phyloP scores from a whole-genome alignment of 2,888 invertebrate genomes.

The Ophraella communa region DNA sequence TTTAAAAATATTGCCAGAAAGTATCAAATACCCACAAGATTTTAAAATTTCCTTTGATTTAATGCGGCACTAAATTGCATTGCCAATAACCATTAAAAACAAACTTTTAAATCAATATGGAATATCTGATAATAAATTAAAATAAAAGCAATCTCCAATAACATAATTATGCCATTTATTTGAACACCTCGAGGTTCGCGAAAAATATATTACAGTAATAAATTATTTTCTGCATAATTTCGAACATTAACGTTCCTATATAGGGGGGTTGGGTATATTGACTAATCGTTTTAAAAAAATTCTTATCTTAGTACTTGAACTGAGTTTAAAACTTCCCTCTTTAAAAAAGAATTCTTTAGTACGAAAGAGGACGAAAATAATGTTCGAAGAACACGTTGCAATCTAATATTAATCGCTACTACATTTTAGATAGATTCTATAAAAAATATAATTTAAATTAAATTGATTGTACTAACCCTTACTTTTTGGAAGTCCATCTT shows the following conservation, averaged over 20 bases:
- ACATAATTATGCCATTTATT: constrained; percentile 39
- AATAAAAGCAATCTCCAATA: constrained; percentile 31
- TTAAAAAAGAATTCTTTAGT: neutral
- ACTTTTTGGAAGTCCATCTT: too few species aligned
- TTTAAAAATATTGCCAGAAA: too few species aligned
- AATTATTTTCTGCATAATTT: constrained; percentile 40
- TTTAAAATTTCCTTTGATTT: too few species aligned
- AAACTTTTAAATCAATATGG: constrained; percentile 30
- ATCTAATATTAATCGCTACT: too few species aligned
- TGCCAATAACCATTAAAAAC: constrained; percentile 18
- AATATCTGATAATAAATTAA: constrained; percentile 28
- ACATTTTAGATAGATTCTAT: too few species aligned
- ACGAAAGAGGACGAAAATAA: neutral
- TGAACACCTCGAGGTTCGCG: constrained; percentile 32
- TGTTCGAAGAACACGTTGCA: too few species aligned
- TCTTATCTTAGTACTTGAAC: neutral
- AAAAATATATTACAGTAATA: constrained; percentile 42
- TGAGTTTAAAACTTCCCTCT: neutral
- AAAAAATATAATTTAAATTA: too few species aligned
- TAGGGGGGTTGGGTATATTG: neutral
- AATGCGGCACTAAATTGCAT: too few species aligned
- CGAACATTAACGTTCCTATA: constrained; percentile 28
- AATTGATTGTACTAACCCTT: too few species aligned
- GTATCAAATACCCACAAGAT: too few species aligned
- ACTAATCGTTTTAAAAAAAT: neutral